Evolutionary conservation across 1,140 invertebrate species (phyloP), one percentile per base, ranked within the genome.

Genomic region (Temnothorax longispinosus): DNA sequence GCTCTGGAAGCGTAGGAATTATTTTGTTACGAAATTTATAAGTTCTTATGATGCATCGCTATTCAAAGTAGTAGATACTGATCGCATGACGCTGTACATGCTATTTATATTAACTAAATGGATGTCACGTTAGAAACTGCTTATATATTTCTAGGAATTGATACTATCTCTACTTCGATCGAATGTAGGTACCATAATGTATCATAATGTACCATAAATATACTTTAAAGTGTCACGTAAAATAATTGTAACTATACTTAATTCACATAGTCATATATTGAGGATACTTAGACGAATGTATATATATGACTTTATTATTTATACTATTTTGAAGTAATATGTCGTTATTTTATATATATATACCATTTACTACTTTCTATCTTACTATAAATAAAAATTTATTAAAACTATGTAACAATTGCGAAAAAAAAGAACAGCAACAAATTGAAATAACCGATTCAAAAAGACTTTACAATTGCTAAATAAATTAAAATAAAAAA

Each of bases 21-120:
- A 21, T 84, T 84, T 75, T 62, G 38, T 72, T 58, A 35, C 62
- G 80, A 84, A 84, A 84, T 74, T 44, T 84, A n/a, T 75, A 58
- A 71, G 21, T 44, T 50, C 64, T 58, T 71, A 50, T 69, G 54
- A 67, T 72, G 38, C 67, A 58, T 58, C 27, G 62, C 38, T 50
- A 50, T 32, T 82, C 67, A 60, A 82, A 82, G 41, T 47, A 58
- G 67, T 41, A 74, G 69, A 62, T 84, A 84, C 54, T 10, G 54
- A 84, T 74, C 69, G 41, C 52, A 44, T 35, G 52, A 15, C 65
- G 41, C 8, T 82, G 47, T 13, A 21, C 44, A 56, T 81, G 54
- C 18, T 41, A 74, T 75, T 27, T 84, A 75, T 47, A 75, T 56
- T 71, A 50, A 62, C 32, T 75, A 60, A 47, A 84, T 60, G 60